Conservation (phyloP, 1,140 invertebrate genomes). For the Xylocopa sonorina region DNA sequence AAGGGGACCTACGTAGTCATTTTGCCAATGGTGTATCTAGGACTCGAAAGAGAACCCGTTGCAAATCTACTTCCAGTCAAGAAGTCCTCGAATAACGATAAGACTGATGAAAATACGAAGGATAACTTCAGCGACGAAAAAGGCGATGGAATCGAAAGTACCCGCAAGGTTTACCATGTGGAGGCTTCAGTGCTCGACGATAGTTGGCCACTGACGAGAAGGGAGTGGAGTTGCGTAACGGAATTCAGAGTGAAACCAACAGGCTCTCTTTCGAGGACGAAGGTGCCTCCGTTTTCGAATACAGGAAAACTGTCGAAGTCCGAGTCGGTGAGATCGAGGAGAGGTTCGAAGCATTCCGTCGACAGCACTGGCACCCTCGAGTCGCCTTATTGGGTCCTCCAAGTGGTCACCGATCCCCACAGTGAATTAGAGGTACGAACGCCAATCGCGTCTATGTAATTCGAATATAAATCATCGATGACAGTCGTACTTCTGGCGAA, state of each 20-base stretch:
- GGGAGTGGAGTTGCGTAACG: constrained; percentile 65
- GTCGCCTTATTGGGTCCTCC: constrained; percentile 63
- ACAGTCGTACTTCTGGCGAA: not conserved
- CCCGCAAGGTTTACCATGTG: constrained; percentile 48
- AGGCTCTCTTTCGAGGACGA: not conserved
- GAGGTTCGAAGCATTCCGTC: constrained; percentile 6
- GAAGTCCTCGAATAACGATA: too few relatives aligned
- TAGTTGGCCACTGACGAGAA: constrained; percentile 68
- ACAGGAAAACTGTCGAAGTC: not conserved
- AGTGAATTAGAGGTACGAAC: constrained; percentile 49
- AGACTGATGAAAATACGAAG: not conserved
- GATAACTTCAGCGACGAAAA: not conserved
- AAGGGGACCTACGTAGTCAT: constrained; percentile 53
- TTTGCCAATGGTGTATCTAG: constrained; percentile 54
- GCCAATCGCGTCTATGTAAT: too few relatives aligned
- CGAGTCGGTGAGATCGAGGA: constrained; percentile 12
- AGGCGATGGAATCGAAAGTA: not conserved
- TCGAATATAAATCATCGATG: not conserved
- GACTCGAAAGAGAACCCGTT: not conserved
- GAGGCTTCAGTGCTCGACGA: constrained; percentile 66
- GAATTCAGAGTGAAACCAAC: constrained; percentile 31
- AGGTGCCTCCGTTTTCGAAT: not conserved
- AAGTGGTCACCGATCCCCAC: constrained; percentile 45
- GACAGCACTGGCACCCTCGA: constrained; percentile 5
- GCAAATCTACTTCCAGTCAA: too few relatives aligned